These are phyloP conservation scores for Trachymyrmex septentrionalis DNA, from an alignment of 1,140 invertebrate genomes.

Conservation along the genomic window DNA sequence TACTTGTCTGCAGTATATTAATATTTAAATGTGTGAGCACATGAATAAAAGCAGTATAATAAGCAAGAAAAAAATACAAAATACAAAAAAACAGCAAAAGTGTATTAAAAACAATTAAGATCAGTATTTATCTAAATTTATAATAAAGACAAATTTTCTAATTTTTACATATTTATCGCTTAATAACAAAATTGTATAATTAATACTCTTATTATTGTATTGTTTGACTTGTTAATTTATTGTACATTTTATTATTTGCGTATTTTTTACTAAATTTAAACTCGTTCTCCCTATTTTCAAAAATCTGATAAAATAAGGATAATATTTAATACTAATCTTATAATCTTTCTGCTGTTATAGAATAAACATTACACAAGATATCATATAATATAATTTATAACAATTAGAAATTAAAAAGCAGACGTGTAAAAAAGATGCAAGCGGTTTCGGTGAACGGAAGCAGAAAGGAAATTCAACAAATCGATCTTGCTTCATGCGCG, in stretches of 20 bases:
- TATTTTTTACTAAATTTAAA: not conserved
- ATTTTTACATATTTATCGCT: not conserved
- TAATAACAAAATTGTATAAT: not conserved
- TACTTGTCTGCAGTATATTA: slow-evolving; percentile 9
- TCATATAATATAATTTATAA: not conserved
- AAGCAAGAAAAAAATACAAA: slow-evolving; percentile 22
- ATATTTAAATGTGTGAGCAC: slow-evolving; percentile 18
- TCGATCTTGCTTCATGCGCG: slow-evolving; percentile 59
- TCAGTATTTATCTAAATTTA: slow-evolving; percentile 13
- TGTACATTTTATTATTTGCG: not conserved
- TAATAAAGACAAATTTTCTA: not conserved
- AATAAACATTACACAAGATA: slow-evolving; percentile 1
- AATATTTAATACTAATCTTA: slow-evolving; percentile 7
- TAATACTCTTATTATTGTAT: not conserved
- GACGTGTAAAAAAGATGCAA: slow-evolving; percentile 21
- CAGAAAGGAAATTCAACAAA: slow-evolving; percentile 33
- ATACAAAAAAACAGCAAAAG: slow-evolving; percentile 21
- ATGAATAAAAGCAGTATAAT: slow-evolving; percentile 36
- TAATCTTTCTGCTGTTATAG: slow-evolving; percentile 6
- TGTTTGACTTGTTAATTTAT: not conserved
- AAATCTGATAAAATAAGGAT: not conserved
- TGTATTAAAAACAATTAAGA: not conserved
- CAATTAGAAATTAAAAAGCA: slow-evolving; percentile 1
- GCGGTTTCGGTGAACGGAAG: slow-evolving; percentile 4
- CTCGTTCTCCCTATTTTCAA: not conserved